Percentiles rank a stretch among this genome's conserved stretches.
phyloP scores from a whole-genome alignment of 2,888 invertebrate species.

The Suillia variegata region DNA sequence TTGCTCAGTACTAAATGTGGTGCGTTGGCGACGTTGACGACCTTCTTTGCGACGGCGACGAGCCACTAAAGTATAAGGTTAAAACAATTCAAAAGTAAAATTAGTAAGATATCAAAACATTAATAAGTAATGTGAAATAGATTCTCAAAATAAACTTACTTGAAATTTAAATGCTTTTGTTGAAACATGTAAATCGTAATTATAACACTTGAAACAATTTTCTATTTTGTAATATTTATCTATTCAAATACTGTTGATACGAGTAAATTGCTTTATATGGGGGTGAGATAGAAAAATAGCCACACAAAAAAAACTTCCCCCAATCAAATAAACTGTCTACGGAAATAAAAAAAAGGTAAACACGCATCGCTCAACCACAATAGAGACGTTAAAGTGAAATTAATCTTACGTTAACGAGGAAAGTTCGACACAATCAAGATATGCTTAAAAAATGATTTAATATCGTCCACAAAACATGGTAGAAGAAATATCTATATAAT shows the following conservation, averaged over 20 bases:
- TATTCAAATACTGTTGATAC: no score
- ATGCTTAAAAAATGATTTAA: constrained; percentile 25
- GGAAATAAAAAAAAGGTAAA: no score
- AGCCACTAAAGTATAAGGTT: constrained; percentile 74
- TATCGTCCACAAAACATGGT: constrained; percentile 4
- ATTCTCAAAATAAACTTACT: no score
- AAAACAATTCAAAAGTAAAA: neutral
- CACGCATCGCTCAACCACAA: constrained; percentile 34
- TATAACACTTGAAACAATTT: no score
- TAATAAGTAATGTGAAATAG: no score
- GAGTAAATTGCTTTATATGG: no score
- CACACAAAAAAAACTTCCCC: neutral
- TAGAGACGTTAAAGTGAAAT: constrained; percentile 47
- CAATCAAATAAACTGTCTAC: neutral
- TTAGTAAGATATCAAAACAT: no score
- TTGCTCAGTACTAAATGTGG: constrained; percentile 94
- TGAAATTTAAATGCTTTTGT: no score
- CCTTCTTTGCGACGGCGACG: constrained; percentile 85
- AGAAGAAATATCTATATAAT: constrained; percentile 8
- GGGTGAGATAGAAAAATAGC: no score
- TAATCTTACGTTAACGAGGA: constrained; percentile 47
- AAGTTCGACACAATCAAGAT: constrained; percentile 31
- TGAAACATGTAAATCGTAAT: no score
- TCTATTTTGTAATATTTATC: no score
- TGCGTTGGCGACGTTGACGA: constrained; percentile 85